phyloP scores from a whole-genome alignment of 1,140 invertebrate genomes.

The Melitaea cinxia region DNA sequence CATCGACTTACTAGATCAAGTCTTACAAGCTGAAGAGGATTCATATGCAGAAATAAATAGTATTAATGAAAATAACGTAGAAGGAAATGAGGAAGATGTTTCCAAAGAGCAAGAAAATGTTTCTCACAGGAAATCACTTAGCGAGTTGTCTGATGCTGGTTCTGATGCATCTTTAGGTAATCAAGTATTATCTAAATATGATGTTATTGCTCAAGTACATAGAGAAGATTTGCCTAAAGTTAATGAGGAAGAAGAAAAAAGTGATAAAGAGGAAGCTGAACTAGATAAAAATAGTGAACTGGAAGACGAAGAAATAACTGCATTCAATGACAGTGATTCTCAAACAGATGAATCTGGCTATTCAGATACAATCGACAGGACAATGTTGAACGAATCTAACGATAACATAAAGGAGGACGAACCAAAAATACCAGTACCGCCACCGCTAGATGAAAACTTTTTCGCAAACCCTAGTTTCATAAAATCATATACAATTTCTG shows the following conservation, averaged over 20 bases:
- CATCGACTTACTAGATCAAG: slow-evolving; percentile 73
- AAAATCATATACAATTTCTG: slow-evolving; percentile 64
- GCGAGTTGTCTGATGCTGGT: slow-evolving; percentile 71
- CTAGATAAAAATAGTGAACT: slow-evolving; percentile 32
- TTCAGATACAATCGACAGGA: slow-evolving; percentile 72
- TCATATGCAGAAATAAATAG: slow-evolving; percentile 64
- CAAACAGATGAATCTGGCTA: slow-evolving; percentile 75
- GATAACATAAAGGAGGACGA: slow-evolving; percentile 54
- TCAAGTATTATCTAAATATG: slow-evolving; percentile 75
- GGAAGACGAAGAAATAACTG: slow-evolving; percentile 55
- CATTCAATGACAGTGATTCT: slow-evolving; percentile 68
- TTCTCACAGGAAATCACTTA: slow-evolving; percentile 65
- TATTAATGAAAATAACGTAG: slow-evolving; percentile 39
- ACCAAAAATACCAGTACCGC: slow-evolving; percentile 62
- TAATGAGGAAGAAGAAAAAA: slow-evolving; percentile 63
- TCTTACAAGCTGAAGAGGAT: slow-evolving; percentile 75
- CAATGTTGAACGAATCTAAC: slow-evolving; percentile 51
- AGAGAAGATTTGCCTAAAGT: slow-evolving; percentile 72
- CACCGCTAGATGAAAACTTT: slow-evolving; percentile 68
- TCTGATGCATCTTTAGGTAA: slow-evolving; percentile 73
- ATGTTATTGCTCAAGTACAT: slow-evolving; percentile 75
- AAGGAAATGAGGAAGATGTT: slow-evolving; percentile 47
- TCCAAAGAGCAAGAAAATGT: slow-evolving; percentile 35
- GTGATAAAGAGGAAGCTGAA: slow-evolving; percentile 41
- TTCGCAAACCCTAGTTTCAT: slow-evolving; percentile 61